Evolutionary conservation across 2,888 invertebrate species (phyloP).

Genomic region (Peribatodes rhomboidaria): DNA sequence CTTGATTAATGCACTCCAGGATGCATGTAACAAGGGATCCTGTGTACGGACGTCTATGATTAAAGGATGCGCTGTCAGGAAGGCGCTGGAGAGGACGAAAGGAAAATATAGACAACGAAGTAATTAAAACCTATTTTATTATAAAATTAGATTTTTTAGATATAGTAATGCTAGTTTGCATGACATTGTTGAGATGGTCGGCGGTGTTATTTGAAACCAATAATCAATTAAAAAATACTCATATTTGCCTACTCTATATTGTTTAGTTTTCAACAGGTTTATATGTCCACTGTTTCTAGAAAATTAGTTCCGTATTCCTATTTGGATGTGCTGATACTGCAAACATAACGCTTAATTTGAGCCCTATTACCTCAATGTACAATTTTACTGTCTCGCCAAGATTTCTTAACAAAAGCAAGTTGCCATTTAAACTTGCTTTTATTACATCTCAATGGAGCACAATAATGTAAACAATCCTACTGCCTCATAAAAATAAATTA

Average conservation of each 20-base stretch:
- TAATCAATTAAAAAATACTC: too few species aligned
- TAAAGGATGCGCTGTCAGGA: constrained; percentile 49
- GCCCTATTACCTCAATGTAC: background rate
- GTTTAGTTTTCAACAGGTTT: too few species aligned
- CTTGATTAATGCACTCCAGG: constrained; percentile 46
- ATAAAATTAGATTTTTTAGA: too few species aligned
- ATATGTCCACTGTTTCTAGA: background rate
- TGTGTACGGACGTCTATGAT: constrained; percentile 34
- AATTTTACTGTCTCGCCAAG: constrained; percentile 11
- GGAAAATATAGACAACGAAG: constrained; percentile 23
- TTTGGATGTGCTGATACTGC: background rate
- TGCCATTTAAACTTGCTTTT: constrained; percentile 32
- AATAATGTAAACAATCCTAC: constrained; percentile 28
- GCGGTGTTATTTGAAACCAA: too few species aligned
- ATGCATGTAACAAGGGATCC: constrained; percentile 38
- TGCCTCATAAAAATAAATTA: constrained; percentile 36
- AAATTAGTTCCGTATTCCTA: background rate
- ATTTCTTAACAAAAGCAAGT: constrained; percentile 22
- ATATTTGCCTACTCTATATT: too few species aligned
- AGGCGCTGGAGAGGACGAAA: constrained; percentile 30
- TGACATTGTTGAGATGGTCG: too few species aligned
- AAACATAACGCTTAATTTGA: background rate
- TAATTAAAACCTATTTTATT: too few species aligned
- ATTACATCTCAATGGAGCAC: constrained; percentile 11
- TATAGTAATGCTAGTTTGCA: too few species aligned